Evolutionary conservation across 2,113 vertebrate genomes (phyloP).

Genomic region (Myocastor coypus): DNA sequence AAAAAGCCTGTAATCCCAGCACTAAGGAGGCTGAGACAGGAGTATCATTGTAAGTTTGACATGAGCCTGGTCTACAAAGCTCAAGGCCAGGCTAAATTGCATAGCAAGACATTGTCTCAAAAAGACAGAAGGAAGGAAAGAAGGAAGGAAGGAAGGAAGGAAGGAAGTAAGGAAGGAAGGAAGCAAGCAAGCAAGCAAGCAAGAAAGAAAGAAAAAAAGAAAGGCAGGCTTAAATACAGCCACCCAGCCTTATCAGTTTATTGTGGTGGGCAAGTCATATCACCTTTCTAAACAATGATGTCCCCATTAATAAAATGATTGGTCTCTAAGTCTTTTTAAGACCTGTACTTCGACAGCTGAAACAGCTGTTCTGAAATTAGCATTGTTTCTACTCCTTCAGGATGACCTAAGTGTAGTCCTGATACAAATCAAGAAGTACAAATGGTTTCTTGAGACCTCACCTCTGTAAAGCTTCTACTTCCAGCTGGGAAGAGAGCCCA

Average conservation of each 20-base stretch:
- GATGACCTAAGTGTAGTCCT: neutral
- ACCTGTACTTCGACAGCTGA: neutral
- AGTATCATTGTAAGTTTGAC: no score
- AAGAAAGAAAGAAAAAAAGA: neutral
- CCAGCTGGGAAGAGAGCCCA: no score
- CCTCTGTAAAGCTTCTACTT: neutral
- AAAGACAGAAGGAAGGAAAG: no score
- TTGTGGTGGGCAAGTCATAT: neutral
- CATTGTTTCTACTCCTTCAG: neutral
- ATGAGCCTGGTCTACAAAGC: no score
- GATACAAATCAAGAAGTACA: neutral
- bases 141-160: neutral
- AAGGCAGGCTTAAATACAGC: neutral
- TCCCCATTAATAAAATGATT: neutral
- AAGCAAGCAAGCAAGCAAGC: no score
- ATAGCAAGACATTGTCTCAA: no score
- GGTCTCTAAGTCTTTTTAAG: neutral
- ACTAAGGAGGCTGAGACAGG: no score
- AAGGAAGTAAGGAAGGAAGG: rapidly evolving
- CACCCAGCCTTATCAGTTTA: neutral
- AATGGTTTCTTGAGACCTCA: neutral
- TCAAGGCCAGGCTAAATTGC: no score
- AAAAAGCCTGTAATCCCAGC: neutral
- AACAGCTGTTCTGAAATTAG: conserved; percentile 27
- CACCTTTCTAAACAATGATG: neutral